Base-by-base conservation (phyloP, 1,140 invertebrate species). In the Nephila pilipes region DNA sequence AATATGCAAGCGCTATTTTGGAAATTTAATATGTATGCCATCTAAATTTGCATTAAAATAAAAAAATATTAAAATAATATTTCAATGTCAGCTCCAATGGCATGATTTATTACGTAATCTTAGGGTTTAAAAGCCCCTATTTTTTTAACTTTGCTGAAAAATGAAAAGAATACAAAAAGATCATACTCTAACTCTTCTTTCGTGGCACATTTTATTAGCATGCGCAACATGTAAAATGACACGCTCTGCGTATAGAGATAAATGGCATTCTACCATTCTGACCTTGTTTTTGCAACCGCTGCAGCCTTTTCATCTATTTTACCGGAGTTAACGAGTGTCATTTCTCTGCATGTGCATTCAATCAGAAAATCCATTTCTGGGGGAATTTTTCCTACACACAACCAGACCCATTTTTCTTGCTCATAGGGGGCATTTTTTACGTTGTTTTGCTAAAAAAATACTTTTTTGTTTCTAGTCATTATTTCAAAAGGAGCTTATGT, bases 31-130 rank as follows among this genome's bases (percentile, higher is more conserved):
- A 12, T 14, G 46, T 69, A 87, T 54, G 22, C 22, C 20, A 38
- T 69, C 20, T 32, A 32, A 54, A 69, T 58, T 87, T 60, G 60
- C 22, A 87, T 87, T 32, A 46, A 69, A 22, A 4, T 60, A 46
- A 87, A 54, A n/a, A 46, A 10, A 87, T 87, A 87, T 87, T 87
- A 65, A 87, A 69, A 36, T 25, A 69, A 87, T 69, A 87, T 69
- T 87, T 87, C 36, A 87, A 12, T 46, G 85, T 87, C 85, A 46
- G 18, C 38, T n/a, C 29, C n/a, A 36, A 69, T 65, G 85, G 18
- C 2, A 65, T 36, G 69, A 87, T 65, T 87, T 87, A 87, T 87
- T 87, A 87, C 20, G 58, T 36, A 87, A 87, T 87, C 57, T 87
- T 16, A 36, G 4, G 32, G 29, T 2, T 16, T 60, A 10, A 54